Evolutionary conservation across 2,113 vertebrate species (phyloP).

Genomic region (Chaetura pelagica): DNA sequence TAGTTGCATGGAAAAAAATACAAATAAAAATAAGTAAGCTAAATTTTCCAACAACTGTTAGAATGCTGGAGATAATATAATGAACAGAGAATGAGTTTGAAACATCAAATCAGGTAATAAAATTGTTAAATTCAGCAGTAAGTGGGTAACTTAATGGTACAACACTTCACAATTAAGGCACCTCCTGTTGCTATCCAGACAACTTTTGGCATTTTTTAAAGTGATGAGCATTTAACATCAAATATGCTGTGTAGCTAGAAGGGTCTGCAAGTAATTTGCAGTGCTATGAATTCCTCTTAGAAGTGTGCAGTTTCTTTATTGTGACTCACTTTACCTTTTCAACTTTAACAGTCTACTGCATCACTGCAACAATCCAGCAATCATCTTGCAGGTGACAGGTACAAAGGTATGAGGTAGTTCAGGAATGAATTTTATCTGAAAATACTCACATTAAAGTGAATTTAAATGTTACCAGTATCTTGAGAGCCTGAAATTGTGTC

Average conservation of each 20-base stretch:
- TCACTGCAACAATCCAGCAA: neutral
- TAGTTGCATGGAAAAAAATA: neutral
- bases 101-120: neutral
- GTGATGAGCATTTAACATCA: neutral
- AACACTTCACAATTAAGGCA: neutral
- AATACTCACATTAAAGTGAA: neutral
- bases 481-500: neutral
- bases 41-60: neutral
- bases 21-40: neutral
- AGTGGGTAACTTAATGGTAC: rapidly evolving
- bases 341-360: neutral
- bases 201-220: neutral
- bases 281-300: neutral
- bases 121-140: neutral
- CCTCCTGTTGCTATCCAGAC: neutral
- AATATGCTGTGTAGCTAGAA: neutral
- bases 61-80: neutral
- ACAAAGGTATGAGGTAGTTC: neutral
- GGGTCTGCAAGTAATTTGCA: neutral
- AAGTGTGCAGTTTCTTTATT: neutral
- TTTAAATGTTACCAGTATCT: neutral
- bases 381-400: neutral
- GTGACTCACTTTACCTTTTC: conserved; percentile 10
- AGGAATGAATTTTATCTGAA: conserved; percentile 32
- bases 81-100: neutral